Evolutionary conservation across 1,140 invertebrate species (phyloP), one percentile per base, ranked within the genome.

Genomic region (Amphibalanus amphitrite): DNA sequence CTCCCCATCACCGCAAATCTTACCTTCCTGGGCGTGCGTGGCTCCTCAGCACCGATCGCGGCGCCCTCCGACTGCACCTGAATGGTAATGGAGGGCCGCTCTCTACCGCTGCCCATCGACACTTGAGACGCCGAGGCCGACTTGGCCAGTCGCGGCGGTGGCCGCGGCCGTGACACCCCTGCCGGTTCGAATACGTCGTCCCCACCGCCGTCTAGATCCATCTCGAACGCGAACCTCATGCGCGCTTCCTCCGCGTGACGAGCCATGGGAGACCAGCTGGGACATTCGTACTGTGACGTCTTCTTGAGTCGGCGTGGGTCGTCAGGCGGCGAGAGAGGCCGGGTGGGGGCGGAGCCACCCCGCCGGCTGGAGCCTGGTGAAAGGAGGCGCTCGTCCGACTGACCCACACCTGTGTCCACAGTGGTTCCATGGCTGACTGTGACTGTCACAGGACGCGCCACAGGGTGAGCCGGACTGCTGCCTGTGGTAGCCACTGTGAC

Each of bases 181-280:
- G 68, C 33, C 59, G 70, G 67, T 23, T 72, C 67, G 64, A 71
- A 71, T 29, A 38, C 67, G 65, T 59, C 28, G 28, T 30, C 26
- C 23, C 33, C 47, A 23, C 29, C 26, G 28, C 28, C 20, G 73
- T 85, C 84, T n/a, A 85, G 77, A 73, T 83, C 82, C 79, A 85
- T 82, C 76, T 85, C 84, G 74, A 85, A 85, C 0, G 84, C 82
- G 29, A 84, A 79, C 33, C 72, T 67, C 76, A 78, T 78, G 23
- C 69, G 71, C 30, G 71, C 73, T 15, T 73, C 47, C 13, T 59
- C 47, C 1, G 47, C 47, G 47, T 59, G 47, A 20, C 47, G 47
- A 8, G 47, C 47, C 47, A 59, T 59, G 10, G 47, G 47, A 1
- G 47, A 59, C 47, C 47, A 59, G 13, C 13, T 23, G 47, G 47